Conservation (phyloP, 2,113 vertebrate genomes). For the Cyphomyrus discorhynchus region DNA sequence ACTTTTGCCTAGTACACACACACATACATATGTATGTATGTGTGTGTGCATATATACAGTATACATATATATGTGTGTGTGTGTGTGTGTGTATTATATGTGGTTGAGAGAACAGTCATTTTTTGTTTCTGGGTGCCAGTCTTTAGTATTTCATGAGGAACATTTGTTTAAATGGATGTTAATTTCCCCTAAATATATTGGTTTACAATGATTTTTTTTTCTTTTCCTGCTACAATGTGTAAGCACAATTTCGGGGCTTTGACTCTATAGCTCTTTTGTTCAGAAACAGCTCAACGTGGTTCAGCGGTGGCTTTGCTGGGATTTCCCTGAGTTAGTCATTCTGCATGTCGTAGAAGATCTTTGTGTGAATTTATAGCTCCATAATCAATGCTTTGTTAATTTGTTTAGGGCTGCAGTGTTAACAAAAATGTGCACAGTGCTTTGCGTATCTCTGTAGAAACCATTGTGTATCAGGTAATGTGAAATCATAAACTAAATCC, state of each 20-base stretch:
- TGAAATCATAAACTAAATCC: slow-evolving; percentile 52
- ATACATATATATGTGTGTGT: neutral
- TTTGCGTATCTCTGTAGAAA: slow-evolving; percentile 47
- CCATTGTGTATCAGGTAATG: slow-evolving; percentile 53
- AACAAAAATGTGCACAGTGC: slow-evolving; percentile 48
- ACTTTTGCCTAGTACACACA: neutral
- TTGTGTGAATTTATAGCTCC: slow-evolving; percentile 47
- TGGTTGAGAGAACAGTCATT: no score
- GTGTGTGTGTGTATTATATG: neutral
- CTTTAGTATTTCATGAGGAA: neutral
- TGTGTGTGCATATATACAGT: neutral
- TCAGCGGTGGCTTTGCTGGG: slow-evolving; percentile 50
- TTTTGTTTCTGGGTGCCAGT: neutral
- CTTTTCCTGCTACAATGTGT: slow-evolving; percentile 12
- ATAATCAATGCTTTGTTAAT: slow-evolving; percentile 55
- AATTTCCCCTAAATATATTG: neutral
- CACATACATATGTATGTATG: no score
- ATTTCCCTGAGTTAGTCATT: slow-evolving; percentile 52
- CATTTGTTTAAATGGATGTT: neutral
- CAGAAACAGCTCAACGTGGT: slow-evolving; percentile 47
- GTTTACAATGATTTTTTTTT: neutral
- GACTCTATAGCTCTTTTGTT: slow-evolving; percentile 32
- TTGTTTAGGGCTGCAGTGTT: slow-evolving; percentile 54
- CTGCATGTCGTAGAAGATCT: slow-evolving; percentile 48
- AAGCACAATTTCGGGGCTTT: slow-evolving; percentile 49